These are phyloP conservation scores for Sebastes melanostomus DNA, from an alignment of 2,797 vertebrate species.

Conservation along the genomic window DNA sequence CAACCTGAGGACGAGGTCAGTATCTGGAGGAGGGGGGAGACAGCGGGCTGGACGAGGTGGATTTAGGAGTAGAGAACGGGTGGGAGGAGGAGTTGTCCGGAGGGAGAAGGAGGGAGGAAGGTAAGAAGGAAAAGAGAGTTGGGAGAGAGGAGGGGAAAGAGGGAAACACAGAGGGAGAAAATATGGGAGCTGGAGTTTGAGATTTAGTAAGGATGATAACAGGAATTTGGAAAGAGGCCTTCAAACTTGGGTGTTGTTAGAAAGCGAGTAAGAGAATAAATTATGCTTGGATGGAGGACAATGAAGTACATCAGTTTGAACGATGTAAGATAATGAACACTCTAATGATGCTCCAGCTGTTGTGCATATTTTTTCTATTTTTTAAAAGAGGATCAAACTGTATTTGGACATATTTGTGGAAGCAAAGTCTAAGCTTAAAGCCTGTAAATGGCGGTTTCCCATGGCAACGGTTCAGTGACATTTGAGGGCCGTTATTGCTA, in stretches of 20 bases:
- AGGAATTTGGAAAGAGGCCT: conserved; percentile 29
- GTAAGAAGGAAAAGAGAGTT: neutral
- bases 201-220: conserved; percentile 30
- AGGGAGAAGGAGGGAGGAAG: neutral
- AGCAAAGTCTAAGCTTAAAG: neutral
- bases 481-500: neutral
- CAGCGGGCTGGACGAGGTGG: neutral
- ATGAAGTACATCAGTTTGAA: neutral
- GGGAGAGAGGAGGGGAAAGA: neutral
- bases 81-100: neutral
- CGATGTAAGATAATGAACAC: neutral
- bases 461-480: neutral
- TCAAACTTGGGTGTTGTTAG: conserved; percentile 5
- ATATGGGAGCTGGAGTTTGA: conserved; percentile 7
- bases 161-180: neutral
- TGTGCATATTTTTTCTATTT: neutral
- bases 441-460: neutral
- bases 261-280: conserved; percentile 2
- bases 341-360: neutral
- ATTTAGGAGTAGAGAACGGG: neutral
- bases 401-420: neutral
- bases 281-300: neutral
- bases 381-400: neutral
- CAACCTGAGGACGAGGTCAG: conserved; percentile 89
- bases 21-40: neutral